Evolutionary conservation across 2,113 vertebrate species (phyloP).

Genomic region (Enhydra lutris): DNA sequence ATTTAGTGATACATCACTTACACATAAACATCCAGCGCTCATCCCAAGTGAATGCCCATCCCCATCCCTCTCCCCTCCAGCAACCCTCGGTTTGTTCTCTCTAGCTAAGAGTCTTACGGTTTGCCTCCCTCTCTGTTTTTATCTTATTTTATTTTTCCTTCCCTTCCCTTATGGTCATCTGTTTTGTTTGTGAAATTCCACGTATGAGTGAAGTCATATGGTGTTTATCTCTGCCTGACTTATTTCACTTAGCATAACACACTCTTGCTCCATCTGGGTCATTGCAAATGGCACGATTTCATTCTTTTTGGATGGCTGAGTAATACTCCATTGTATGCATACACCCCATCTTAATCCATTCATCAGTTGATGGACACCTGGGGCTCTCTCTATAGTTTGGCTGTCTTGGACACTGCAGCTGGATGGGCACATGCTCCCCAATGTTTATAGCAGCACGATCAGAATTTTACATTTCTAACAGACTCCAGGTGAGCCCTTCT

Average conservation of each 20-base stretch:
- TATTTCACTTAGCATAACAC: background rate
- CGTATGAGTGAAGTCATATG: background rate
- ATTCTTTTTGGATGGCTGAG: background rate
- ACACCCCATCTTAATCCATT: background rate
- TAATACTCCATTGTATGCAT: background rate
- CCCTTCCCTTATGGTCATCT: background rate
- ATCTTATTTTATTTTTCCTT: background rate
- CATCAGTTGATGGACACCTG: background rate
- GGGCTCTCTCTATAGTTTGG: background rate
- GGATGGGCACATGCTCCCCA: background rate
- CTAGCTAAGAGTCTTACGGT: background rate
- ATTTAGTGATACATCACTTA: background rate
- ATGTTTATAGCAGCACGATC: background rate
- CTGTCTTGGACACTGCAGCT: background rate
- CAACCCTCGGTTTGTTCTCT: background rate
- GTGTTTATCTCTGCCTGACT: background rate
- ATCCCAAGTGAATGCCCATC: background rate
- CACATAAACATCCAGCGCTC: background rate
- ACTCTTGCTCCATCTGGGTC: background rate
- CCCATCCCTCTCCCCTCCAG: background rate
- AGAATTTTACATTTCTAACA: background rate
- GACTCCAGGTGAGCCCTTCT: background rate
- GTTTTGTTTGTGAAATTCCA: background rate
- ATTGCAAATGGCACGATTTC: background rate
- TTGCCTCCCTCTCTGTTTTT: background rate